These are phyloP conservation scores for Tinamus guttatus DNA, from an alignment of 2,113 vertebrate species.

Conservation along the genomic window DNA sequence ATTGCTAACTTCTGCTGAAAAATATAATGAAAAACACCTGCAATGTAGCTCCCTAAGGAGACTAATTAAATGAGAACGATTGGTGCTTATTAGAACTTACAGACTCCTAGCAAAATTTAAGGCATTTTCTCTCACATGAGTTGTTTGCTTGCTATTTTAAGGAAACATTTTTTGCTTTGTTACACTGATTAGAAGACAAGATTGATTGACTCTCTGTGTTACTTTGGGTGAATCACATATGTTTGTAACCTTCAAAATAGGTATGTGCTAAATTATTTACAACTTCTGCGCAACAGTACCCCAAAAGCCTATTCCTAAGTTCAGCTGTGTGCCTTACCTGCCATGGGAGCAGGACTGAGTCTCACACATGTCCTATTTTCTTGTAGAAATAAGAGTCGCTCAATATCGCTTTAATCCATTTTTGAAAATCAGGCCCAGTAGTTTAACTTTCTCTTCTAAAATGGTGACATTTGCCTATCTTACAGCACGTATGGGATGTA, in stretches of 20 bases:
- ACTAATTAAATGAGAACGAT: constrained; percentile 43
- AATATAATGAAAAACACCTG: constrained; percentile 33
- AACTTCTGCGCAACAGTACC: neutral
- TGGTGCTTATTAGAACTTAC: constrained; percentile 26
- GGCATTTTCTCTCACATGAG: constrained; percentile 17
- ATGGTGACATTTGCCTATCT: neutral
- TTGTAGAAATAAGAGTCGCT: neutral
- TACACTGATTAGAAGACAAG: constrained; percentile 22
- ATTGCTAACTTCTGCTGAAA: constrained; percentile 42
- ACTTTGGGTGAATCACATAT: neutral
- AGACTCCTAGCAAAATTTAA: constrained; percentile 24
- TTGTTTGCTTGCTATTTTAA: constrained; percentile 45
- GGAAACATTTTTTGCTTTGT: constrained; percentile 44
- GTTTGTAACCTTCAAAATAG: neutral
- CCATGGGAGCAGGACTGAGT: neutral
- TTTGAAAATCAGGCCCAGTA: neutral
- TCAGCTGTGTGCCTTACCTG: neutral
- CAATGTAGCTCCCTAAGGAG: neutral
- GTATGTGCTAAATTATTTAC: neutral
- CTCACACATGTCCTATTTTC: neutral
- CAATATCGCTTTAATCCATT: neutral
- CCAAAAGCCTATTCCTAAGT: neutral
- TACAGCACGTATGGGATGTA: neutral
- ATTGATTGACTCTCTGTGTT: constrained; percentile 9
- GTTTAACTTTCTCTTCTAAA: neutral